phyloP scores from a whole-genome alignment of 2,888 invertebrate genomes.

The Andrena flavipes region DNA sequence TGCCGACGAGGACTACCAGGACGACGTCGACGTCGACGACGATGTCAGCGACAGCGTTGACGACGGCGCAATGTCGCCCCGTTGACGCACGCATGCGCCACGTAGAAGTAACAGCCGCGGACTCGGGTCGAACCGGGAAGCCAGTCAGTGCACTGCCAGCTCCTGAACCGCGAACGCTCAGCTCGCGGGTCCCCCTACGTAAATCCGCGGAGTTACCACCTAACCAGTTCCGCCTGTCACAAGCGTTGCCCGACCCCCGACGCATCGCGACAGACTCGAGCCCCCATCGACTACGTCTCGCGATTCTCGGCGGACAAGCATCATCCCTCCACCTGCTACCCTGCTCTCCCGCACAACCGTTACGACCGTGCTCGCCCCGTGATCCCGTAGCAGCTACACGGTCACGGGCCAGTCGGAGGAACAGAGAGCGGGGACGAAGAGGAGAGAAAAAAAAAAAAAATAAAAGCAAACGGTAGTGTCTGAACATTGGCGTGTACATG shows the following conservation, averaged over 20 bases:
- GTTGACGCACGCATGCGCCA: slow-evolving; percentile 80
- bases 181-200: slow-evolving; percentile 34
- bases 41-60: slow-evolving; percentile 54
- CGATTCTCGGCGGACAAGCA: neutral
- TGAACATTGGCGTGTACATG: slow-evolving; percentile 51
- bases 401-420: neutral
- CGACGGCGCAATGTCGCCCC: slow-evolving; percentile 74
- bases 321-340: neutral
- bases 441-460: slow-evolving; percentile 1
- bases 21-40: slow-evolving; percentile 49
- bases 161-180: slow-evolving; percentile 78
- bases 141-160: slow-evolving; percentile 83
- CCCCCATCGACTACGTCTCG: neutral
- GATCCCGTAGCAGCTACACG: neutral
- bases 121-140: slow-evolving; percentile 83
- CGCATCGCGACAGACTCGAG: slow-evolving; percentile 11
- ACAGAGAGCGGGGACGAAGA: neutral
- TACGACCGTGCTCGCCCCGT: neutral
- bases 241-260: neutral
- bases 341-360: neutral
- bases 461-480: slow-evolving; percentile 14
- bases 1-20: slow-evolving; percentile 59
- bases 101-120: slow-evolving; percentile 77
- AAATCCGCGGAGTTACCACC: slow-evolving; percentile 31
- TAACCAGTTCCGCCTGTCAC: slow-evolving; percentile 1